Base-by-base conservation (phyloP, 1,140 invertebrate species). In the Vollenhovia emeryi region DNA sequence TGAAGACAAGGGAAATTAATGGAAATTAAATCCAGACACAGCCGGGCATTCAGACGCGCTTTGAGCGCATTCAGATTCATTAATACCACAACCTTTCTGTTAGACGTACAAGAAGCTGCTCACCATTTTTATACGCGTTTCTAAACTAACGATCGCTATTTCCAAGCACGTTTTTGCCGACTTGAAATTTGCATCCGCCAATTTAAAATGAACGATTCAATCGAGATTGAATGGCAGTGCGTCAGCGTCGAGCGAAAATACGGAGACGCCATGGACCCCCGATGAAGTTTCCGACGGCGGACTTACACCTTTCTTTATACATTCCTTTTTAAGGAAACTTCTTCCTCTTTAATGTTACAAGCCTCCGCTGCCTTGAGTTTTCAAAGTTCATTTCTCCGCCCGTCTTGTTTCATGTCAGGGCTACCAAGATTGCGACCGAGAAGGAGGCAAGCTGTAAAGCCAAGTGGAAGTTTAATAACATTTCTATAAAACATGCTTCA, bases 401-500 rank as follows among this genome's bases (percentile, higher is more conserved):
- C 36, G 48, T 57, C 78, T 57, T 71, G 66, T 82, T 82, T 82
- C 40, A 82, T 50, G 66, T 82, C 36, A 27, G 7, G 24, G 59
- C 50, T 43, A 57, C 75, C 27, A 18, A 64, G 78, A 82, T 82
- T 59, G 78, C 78, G 66, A 82, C 36, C 36, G 27, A 55, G 33
- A 21, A 40, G 64, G 30, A 18, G 43, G 36, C 50, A 33, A 50
- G 24, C 33, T 52, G 60, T 33, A 82, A 82, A 57, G 66, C 50
- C 78, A 82, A 82, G 76, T 79, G 62, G 76, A 79, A 79, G 78
- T 82, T 82, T 82, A 82, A 82, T 82, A 73, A 82, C 66, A 73
- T 82, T 82, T 82, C 66, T 82, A 82, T 82, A 82, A 82, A 82
- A 82, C 66, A 73, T 59, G 50, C 24, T 57, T 30, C 13, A 27